Percentiles rank a stretch among this genome's conserved stretches.
These are phyloP conservation scores for Narcine bancroftii DNA, from an alignment of 2,113 vertebrate species.

Conservation along the genomic window DNA sequence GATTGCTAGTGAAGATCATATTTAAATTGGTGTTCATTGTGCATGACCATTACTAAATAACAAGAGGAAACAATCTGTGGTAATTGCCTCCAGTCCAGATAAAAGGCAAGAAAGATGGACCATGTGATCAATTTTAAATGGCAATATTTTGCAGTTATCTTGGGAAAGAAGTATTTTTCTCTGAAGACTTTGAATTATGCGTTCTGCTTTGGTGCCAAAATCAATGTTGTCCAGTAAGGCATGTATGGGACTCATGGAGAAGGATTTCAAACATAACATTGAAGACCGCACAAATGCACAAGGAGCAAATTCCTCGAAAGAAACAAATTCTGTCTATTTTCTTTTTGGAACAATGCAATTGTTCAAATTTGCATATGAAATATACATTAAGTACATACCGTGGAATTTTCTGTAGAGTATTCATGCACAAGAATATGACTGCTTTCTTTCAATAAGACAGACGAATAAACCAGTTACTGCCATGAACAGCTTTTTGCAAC, in stretches of 20 bases:
- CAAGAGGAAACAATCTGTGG: conserved; percentile 29
- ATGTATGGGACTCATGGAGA: conserved; percentile 67
- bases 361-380: conserved; percentile 94
- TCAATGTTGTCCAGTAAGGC: conserved; percentile 68
- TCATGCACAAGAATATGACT: conserved; percentile 53
- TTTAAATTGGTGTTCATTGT: conserved; percentile 35
- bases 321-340: conserved; percentile 85
- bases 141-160: conserved; percentile 68
- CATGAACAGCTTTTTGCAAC: conserved; percentile 87
- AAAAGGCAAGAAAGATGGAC: background rate
- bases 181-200: conserved; percentile 65
- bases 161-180: conserved; percentile 67
- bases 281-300: conserved; percentile 86
- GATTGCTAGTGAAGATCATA: conserved; percentile 34
- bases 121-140: conserved; percentile 43
- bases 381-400: conserved; percentile 93
- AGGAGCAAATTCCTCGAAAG: conserved; percentile 84
- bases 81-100: background rate
- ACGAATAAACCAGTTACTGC: conserved; percentile 66
- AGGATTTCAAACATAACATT: conserved; percentile 55
- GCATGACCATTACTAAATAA: conserved; percentile 34
- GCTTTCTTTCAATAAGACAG: conserved; percentile 75
- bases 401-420: conserved; percentile 73
- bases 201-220: conserved; percentile 50
- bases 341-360: conserved; percentile 88